Conservation (phyloP, 92 coral and sea anemone genomes). For the Actinernus sp. region DNA sequence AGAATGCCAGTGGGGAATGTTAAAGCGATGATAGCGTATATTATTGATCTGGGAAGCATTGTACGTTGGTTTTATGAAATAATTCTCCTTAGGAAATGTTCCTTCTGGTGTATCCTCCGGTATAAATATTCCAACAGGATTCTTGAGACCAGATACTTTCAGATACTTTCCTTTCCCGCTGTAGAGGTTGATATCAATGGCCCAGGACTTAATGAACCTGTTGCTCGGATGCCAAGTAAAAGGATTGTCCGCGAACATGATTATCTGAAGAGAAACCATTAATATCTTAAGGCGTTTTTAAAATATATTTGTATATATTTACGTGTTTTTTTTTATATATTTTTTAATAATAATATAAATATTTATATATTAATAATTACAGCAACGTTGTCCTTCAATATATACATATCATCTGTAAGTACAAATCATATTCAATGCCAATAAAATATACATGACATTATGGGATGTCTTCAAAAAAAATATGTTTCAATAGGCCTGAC, state of each 20-base stretch:
- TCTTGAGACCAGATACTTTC: conserved; percentile 24
- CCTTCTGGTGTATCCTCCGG: conserved; percentile 17
- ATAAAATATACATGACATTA: too few species aligned
- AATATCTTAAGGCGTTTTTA: too few species aligned
- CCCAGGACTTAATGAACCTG: conserved; percentile 44
- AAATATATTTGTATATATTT: too few species aligned
- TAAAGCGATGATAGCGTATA: conserved; percentile 52
- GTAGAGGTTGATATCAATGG: conserved; percentile 66
- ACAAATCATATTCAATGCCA: too few species aligned
- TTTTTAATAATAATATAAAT: too few species aligned
- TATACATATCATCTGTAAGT: too few species aligned
- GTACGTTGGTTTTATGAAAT: conserved; percentile 47
- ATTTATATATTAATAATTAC: too few species aligned
- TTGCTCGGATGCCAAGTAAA: conserved; percentile 66
- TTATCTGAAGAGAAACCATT: conserved; percentile 49
- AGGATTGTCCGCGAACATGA: conserved; percentile 64
- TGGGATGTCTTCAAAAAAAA: too few species aligned
- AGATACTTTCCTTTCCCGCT: conserved; percentile 26
- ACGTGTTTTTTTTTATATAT: too few species aligned
- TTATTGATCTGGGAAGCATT: conserved; percentile 27
- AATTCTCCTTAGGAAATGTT: background rate
- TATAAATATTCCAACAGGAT: conserved; percentile 40
- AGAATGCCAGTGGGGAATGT: conserved; percentile 31
- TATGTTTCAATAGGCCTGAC: too few species aligned
- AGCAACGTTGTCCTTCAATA: too few species aligned